Base-by-base conservation (phyloP, 2,113 vertebrate genomes). In the Telmatochromis sp. region DNA sequence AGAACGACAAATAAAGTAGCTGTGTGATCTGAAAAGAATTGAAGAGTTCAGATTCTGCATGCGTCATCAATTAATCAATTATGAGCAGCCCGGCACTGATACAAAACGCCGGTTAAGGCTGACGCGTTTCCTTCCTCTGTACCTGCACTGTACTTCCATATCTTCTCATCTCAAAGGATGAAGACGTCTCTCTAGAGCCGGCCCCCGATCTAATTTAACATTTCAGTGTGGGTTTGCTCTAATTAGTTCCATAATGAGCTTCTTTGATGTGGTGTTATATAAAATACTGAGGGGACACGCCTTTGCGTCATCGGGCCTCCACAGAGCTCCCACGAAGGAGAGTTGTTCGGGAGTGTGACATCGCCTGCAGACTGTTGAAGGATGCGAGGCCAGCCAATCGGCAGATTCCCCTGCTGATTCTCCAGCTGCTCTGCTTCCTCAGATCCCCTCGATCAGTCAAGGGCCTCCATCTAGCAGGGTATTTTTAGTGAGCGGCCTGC, bases 211-310 rank as follows among this genome's bases (percentile, higher is more conserved):
- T 91, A 91, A 90, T 94, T 92, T 42, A 47, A 81, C 40, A 42
- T 51, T 75, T 88, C 82, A 21, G 60, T 87, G 87, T 85, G 81
- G 79, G 47, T 81, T 84, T 85, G 89, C 83, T 90, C 93, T 95
- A 94, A 95, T 96, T 94, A 95, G 90, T 93, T 80, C 83, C 82
- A 54, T 95, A 94, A 96, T 94, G 89, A 94, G 86, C 49, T 81
- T 70, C 42, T 91, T 87, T 94, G 86, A 94, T 94, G 85, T 85
- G 37, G 47, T 82, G 82, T 93, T 92, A 60, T 17, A 89, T 85
- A 86, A 92, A 90, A 80, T 73, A 55, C 90, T 81, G 75, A 80
- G 80, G 93, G 90, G 90, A 88, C 85, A 28, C 83, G 26, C 63
- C 80, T 79, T 33, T 7, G 31, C 15, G 13, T 80, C 84, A 79